Conservation (phyloP, 2,888 invertebrate genomes). For the Drosophila lacicola region DNA sequence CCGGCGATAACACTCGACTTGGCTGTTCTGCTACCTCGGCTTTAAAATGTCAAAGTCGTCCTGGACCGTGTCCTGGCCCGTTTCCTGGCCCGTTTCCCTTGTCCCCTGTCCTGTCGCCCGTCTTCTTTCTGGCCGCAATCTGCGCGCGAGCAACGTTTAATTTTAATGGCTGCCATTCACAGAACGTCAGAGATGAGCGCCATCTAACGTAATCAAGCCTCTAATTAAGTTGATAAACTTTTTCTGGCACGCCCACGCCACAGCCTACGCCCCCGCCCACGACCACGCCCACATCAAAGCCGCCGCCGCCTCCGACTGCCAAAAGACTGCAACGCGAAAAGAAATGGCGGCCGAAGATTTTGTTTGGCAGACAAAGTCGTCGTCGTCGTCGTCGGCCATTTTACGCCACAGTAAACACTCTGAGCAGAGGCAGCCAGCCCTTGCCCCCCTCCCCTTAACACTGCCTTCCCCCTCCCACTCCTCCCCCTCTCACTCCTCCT, state of each 20-base stretch:
- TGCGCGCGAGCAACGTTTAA: slow-evolving; percentile 57
- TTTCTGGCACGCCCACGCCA: slow-evolving; percentile 46
- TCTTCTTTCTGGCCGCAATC: slow-evolving; percentile 32
- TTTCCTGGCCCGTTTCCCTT: slow-evolving; percentile 33
- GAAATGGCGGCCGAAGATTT: slow-evolving; percentile 33
- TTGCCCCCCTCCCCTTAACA: not conserved
- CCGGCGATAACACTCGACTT: slow-evolving; percentile 10
- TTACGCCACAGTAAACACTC: slow-evolving; percentile 67
- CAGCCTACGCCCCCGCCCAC: not conserved
- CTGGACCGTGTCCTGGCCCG: slow-evolving; percentile 34
- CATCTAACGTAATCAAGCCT: slow-evolving; percentile 76
- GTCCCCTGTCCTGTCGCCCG: slow-evolving; percentile 26
- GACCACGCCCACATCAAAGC: too few species aligned
- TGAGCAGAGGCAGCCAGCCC: slow-evolving; percentile 22
- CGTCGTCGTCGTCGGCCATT: slow-evolving; percentile 57
- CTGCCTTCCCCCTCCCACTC: not conserved
- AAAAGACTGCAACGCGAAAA: slow-evolving; percentile 15
- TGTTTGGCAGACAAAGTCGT: slow-evolving; percentile 59
- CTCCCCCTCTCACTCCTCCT: slow-evolving; percentile 6
- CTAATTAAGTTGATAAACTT: slow-evolving; percentile 80
- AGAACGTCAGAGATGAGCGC: slow-evolving; percentile 45
- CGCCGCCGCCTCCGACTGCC: not conserved
- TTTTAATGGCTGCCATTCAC: slow-evolving; percentile 60
- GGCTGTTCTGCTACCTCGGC: slow-evolving; percentile 22
- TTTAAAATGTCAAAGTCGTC: slow-evolving; percentile 73